Evolutionary conservation across 2,888 invertebrate genomes (phyloP).

Genomic region (Brenthis daphne): DNA sequence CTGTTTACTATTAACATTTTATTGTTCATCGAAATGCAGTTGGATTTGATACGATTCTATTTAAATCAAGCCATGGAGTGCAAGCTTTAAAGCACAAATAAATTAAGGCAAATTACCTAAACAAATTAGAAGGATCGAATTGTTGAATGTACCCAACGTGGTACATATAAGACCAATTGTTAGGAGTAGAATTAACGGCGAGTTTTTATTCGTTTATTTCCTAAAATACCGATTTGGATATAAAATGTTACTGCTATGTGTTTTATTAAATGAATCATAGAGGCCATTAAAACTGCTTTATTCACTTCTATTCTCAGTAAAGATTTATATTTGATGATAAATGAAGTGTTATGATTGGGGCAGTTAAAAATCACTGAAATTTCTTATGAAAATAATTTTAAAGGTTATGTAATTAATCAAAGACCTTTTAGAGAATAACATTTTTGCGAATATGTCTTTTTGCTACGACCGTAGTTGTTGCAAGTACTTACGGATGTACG

Average conservation of each 20-base stretch:
- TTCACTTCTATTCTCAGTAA: slow-evolving; percentile 26
- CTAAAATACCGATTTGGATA: slow-evolving; percentile 46
- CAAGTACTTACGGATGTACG: slow-evolving; percentile 16
- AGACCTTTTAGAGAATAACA: background rate
- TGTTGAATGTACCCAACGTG: background rate
- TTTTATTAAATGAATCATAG: slow-evolving; percentile 44
- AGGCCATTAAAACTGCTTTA: slow-evolving; percentile 39
- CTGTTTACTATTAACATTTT: slow-evolving; percentile 22
- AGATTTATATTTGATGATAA: background rate
- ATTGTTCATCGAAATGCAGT: slow-evolving; percentile 20
- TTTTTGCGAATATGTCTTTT: background rate
- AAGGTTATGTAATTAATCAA: no score
- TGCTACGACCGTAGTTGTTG: background rate
- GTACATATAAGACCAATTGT: slow-evolving; percentile 41
- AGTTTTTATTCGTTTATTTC: slow-evolving; percentile 43
- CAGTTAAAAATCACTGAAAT: background rate
- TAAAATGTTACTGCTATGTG: slow-evolving; percentile 43
- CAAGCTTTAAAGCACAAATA: slow-evolving; percentile 25
- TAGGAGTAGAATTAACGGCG: slow-evolving; percentile 50
- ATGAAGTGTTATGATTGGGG: background rate
- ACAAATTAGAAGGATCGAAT: slow-evolving; percentile 29
- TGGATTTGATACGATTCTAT: slow-evolving; percentile 4
- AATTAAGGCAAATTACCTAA: slow-evolving; percentile 36
- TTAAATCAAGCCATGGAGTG: slow-evolving; percentile 13
- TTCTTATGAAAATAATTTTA: no score